Evolutionary conservation across 2,113 vertebrate species (phyloP).

Genomic region (Pavo muticus): DNA sequence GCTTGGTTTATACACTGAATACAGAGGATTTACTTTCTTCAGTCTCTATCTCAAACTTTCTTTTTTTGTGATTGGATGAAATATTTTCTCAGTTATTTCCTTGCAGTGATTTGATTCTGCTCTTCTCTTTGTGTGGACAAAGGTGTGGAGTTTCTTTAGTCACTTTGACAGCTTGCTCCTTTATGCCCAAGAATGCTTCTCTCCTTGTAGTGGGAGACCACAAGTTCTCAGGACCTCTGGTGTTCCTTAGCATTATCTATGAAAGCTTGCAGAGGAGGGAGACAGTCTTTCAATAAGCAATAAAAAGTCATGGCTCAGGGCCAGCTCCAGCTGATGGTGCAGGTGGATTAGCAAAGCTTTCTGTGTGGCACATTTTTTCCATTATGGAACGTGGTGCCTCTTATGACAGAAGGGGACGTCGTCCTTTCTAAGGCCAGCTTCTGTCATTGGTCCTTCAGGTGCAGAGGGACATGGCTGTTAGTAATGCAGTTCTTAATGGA

Average conservation of each 20-base stretch:
- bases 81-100: neutral
- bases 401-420: neutral
- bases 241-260: neutral
- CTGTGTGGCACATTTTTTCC: neutral
- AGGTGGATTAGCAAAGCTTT: neutral
- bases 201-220: rapidly evolving
- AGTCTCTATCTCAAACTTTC: neutral
- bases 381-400: neutral
- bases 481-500: neutral
- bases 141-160: neutral
- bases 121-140: neutral
- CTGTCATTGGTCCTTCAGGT: neutral
- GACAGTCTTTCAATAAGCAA: neutral
- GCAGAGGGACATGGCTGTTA: neutral
- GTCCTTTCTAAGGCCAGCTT: neutral
- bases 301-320: neutral
- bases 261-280: neutral
- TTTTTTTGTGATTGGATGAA: neutral
- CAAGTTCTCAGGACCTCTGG: neutral
- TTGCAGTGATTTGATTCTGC: neutral
- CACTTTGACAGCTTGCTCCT: neutral
- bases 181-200: neutral
- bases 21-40: neutral
- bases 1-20: neutral
- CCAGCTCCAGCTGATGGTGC: neutral